Percentiles rank a stretch among this genome's conserved stretches.
Evolutionary conservation across 2,113 vertebrate genomes (phyloP).

Genomic region (Sciurus niger): DNA sequence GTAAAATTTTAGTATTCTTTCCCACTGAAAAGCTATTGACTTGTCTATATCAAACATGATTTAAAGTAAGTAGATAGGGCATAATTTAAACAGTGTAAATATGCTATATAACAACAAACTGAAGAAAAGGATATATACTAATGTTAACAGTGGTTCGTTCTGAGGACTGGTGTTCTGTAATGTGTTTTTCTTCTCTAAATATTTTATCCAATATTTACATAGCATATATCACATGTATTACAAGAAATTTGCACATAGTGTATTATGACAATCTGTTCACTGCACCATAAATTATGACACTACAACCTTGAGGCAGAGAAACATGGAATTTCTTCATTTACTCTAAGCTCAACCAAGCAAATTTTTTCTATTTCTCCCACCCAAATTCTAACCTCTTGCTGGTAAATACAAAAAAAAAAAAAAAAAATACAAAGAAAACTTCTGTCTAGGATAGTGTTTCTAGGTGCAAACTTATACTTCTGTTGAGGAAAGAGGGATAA

Average conservation of each 20-base stretch:
- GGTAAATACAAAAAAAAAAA: background rate
- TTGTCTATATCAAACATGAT: background rate
- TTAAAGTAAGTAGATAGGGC: background rate
- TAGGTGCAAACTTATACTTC: background rate
- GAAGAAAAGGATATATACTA: background rate
- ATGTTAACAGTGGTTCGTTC: background rate
- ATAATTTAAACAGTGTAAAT: constrained; percentile 4
- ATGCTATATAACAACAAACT: background rate
- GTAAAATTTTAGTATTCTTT: background rate
- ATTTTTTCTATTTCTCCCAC: background rate
- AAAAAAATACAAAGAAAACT: constrained; percentile 5
- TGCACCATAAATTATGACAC: background rate
- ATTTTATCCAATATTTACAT: background rate
- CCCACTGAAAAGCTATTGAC: background rate
- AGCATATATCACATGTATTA: background rate
- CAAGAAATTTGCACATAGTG: background rate
- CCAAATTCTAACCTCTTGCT: background rate
- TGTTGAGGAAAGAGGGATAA: background rate
- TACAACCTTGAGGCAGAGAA: background rate
- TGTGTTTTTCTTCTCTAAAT: background rate
- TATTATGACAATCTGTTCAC: background rate
- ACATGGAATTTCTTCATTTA: background rate
- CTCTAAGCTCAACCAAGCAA: background rate
- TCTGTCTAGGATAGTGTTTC: background rate
- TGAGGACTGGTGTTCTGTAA: background rate